Evolutionary conservation across 1,140 invertebrate genomes (phyloP).

Genomic region (Drosophila dunni): DNA sequence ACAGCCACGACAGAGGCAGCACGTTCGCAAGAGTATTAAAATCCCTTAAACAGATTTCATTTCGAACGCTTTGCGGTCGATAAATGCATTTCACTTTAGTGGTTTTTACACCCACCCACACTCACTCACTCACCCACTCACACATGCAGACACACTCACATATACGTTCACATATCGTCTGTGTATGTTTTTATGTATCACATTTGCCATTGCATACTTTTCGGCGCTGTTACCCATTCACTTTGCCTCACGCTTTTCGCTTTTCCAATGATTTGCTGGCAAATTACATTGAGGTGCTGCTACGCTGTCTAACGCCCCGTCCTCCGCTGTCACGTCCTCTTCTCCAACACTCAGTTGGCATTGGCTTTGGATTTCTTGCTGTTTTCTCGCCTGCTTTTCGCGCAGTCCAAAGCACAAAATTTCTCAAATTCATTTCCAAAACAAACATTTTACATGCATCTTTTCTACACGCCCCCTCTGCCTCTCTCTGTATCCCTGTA

Average conservation of each 20-base stretch:
- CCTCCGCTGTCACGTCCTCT: background rate
- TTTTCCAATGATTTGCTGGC: slow-evolving; percentile 80
- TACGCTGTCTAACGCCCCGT: slow-evolving; percentile 9
- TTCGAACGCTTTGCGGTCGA: slow-evolving; percentile 83
- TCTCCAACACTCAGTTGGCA: slow-evolving; percentile 1
- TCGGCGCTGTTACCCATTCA: slow-evolving; percentile 49
- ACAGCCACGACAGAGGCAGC: slow-evolving; percentile 53
- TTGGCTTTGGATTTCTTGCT: slow-evolving; percentile 18
- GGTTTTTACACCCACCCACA: slow-evolving; percentile 72
- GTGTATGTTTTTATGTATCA: slow-evolving; percentile 55
- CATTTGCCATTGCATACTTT: slow-evolving; percentile 78
- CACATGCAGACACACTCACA: slow-evolving; percentile 13
- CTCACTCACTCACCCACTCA: slow-evolving; percentile 13
- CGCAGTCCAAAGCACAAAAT: slow-evolving; percentile 58
- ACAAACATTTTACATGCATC: slow-evolving; percentile 72
- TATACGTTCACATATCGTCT: slow-evolving; percentile 7
- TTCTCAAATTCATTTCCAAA: slow-evolving; percentile 83
- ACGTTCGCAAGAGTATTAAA: slow-evolving; percentile 80
- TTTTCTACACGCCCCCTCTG: background rate
- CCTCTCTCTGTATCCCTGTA: slow-evolving; percentile 11
- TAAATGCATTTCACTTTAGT: slow-evolving; percentile 82
- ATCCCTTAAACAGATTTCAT: slow-evolving; percentile 84
- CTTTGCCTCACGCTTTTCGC: slow-evolving; percentile 26
- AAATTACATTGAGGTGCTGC: slow-evolving; percentile 79
- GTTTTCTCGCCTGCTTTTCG: slow-evolving; percentile 27